Base-by-base conservation (phyloP, 2,113 vertebrate genomes). In the Hystrix cristata region DNA sequence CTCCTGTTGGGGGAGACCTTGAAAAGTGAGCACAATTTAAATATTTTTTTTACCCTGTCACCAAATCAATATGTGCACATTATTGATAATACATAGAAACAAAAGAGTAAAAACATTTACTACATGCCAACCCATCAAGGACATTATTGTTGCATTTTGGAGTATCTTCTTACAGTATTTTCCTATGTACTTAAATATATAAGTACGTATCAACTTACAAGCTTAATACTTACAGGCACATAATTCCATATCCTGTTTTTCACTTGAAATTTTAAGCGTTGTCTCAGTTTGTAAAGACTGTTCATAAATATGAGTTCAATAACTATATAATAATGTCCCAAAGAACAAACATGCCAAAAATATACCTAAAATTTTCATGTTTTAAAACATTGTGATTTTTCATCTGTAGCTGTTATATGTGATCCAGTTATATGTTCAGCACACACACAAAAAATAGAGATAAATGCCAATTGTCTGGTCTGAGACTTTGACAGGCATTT, bases 191-290 rank as follows among this genome's bases (percentile, higher is more conserved):
- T 76, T 85, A 84, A 69, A 12, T 72, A 71, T 81, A 2, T 53
- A 57, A 59, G 21, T 80, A 46, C 46, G 51, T 64, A 80, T 23
- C 27, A 34, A 71, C 31, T 71, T 83, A 38, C 76, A 91, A 29
- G 43, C n/a, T 64, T 64, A 87, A 53, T 93, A 34, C 4, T 21
- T n/a, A 80, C 8, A 23, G 57, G 79, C 53, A 91, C 13, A n/a
- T 57, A 90, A 67, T 82, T 87, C 67, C 87, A 79, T 74, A 29
- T 18, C 27, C 57, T 87, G 15, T 19, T 92, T 94, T 69, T 79
- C 64, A 92, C 67, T 95, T 91, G 46, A 91, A 97, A 89, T 94
- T 69, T 91, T 43, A 93, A 91, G 55, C 81, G 13, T 81, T 92
- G 93, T 96, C 57, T 84, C 48, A 92, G 16, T 94, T 85, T 95